Evolutionary conservation across 1,140 invertebrate genomes (phyloP).

Genomic region (Drosophila subobscura): DNA sequence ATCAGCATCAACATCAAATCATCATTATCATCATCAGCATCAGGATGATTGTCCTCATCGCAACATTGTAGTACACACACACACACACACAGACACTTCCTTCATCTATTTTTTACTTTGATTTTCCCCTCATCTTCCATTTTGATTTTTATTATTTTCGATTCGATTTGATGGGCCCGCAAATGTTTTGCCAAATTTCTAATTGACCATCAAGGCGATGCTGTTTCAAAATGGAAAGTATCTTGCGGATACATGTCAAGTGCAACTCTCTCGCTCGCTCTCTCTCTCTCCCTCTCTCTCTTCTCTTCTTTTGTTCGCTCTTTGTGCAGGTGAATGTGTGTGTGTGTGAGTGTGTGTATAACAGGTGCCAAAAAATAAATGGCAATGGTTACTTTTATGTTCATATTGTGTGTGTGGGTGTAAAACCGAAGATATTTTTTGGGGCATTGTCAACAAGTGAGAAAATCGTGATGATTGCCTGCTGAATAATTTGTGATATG

Average conservation of each 20-base stretch:
- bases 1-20: constrained; percentile 57
- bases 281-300: background rate
- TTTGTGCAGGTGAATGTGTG: constrained; percentile 9
- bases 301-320: background rate
- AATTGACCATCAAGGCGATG: constrained; percentile 74
- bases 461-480: constrained; percentile 35
- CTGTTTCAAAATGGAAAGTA: constrained; percentile 62
- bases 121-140: constrained; percentile 28
- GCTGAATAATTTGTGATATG: constrained; percentile 35
- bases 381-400: constrained; percentile 68
- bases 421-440: constrained; percentile 53
- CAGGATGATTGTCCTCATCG: background rate
- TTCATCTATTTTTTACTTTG: constrained; percentile 61
- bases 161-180: constrained; percentile 55
- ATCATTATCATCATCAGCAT: constrained; percentile 33
- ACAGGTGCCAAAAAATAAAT: constrained; percentile 69
- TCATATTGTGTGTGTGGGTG: constrained; percentile 54
- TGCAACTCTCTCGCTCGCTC: constrained; percentile 42
- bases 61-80: constrained; percentile 44
- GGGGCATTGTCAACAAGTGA: constrained; percentile 69
- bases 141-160: constrained; percentile 34
- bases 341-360: constrained; percentile 53
- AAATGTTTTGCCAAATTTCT: constrained; percentile 56
- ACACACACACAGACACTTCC: background rate
- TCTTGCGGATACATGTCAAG: constrained; percentile 59